These are phyloP conservation scores for Actinemys pallida DNA, from an alignment of 2,113 vertebrate genomes.

Conservation along the genomic window DNA sequence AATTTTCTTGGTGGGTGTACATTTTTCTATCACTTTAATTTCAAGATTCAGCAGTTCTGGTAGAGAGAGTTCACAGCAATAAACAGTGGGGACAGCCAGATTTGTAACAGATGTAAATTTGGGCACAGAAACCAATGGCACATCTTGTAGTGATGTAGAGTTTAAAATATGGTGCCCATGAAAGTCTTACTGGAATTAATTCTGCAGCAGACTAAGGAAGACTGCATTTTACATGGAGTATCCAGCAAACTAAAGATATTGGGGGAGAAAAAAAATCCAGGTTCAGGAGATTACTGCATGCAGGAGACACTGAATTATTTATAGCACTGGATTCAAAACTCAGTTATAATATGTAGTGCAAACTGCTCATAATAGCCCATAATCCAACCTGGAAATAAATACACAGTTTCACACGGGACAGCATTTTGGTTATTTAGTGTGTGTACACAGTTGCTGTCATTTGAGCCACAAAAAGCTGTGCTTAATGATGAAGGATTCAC, in stretches of 20 bases:
- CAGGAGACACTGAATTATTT: not conserved
- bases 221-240: not conserved
- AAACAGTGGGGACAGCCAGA: not conserved
- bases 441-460: not conserved
- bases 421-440: not conserved
- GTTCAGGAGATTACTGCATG: not conserved
- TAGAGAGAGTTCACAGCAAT: constrained; percentile 9
- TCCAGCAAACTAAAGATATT: not conserved
- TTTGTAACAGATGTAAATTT: constrained; percentile 4
- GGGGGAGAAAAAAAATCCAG: not conserved
- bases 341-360: not conserved
- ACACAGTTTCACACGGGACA: not conserved
- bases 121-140: not conserved
- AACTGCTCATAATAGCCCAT: not conserved
- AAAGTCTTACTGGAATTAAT: not conserved
- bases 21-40: constrained; percentile 28
- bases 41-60: constrained; percentile 37
- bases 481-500: not conserved
- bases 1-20: constrained; percentile 28
- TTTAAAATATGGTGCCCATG: not conserved
- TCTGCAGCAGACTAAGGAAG: not conserved
- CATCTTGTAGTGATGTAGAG: not conserved
- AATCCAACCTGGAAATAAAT: not conserved
- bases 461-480: not conserved
- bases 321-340: not conserved